Conservation (phyloP, 2,797 vertebrate genomes). For the Pipistrellus pygmaeus region DNA sequence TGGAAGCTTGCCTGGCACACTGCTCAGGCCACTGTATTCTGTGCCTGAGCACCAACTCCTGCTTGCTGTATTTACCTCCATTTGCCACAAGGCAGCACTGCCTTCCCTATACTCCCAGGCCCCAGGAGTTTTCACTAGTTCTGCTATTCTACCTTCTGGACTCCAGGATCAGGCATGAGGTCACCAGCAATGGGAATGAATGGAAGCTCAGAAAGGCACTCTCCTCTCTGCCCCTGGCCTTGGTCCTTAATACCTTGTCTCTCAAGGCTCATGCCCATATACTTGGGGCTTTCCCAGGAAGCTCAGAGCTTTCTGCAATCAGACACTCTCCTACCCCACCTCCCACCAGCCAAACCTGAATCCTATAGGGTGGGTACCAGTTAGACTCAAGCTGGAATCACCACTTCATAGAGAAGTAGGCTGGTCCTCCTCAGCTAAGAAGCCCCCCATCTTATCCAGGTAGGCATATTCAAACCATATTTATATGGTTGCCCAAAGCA, state of each 20-base stretch:
- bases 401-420: neutral
- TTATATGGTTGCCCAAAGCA: neutral
- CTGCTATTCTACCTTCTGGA: neutral
- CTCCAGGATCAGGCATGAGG: neutral
- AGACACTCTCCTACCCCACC: neutral
- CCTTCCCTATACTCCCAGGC: neutral
- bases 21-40: neutral
- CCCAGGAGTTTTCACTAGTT: neutral
- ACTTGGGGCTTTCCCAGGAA: neutral
- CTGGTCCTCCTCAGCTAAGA: no score
- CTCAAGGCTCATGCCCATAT: neutral
- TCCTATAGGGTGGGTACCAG: neutral
- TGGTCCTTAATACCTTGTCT: neutral
- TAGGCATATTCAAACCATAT: neutral
- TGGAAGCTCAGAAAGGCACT: neutral
- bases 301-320: neutral
- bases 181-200: neutral
- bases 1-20: neutral
- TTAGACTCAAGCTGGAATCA: neutral
- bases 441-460: neutral
- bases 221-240: neutral
- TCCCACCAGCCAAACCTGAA: neutral
- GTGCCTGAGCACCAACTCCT: neutral
- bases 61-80: neutral
- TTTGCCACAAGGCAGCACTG: neutral